These are phyloP conservation scores for Drosophila tropicalis DNA, from an alignment of 1,140 invertebrate genomes.

Conservation along the genomic window DNA sequence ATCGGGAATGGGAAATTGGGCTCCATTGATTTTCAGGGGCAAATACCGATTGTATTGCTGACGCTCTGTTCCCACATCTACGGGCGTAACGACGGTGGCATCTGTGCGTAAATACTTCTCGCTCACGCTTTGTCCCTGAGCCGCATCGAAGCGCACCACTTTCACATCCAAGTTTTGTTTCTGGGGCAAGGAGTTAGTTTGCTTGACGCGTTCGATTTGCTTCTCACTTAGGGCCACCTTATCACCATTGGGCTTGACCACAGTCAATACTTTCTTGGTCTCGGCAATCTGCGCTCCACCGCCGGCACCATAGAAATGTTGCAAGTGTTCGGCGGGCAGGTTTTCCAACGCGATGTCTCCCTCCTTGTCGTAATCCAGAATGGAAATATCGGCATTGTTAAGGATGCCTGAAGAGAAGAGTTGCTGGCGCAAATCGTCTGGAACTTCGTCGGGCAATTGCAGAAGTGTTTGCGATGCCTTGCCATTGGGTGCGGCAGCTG, in stretches of 20 bases:
- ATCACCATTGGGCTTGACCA: constrained; percentile 86
- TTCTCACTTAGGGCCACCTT: constrained; percentile 84
- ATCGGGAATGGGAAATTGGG: constrained; percentile 92
- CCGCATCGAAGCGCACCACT: constrained; percentile 91
- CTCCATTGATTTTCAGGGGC: constrained; percentile 91
- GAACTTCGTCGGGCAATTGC: constrained; percentile 92
- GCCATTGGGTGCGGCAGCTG: constrained; percentile 64
- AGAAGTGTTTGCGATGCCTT: constrained; percentile 84
- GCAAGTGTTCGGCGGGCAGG: constrained; percentile 92
- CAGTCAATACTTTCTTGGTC: constrained; percentile 87
- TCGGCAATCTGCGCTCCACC: constrained; percentile 88
- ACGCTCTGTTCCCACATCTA: constrained; percentile 87
- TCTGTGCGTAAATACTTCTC: constrained; percentile 89
- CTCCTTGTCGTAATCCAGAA: constrained; percentile 93
- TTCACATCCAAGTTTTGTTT: constrained; percentile 90
- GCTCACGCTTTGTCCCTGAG: constrained; percentile 89
- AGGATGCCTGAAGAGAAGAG: constrained; percentile 92
- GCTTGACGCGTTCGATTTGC: constrained; percentile 84
- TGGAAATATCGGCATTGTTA: constrained; percentile 93
- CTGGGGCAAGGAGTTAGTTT: constrained; percentile 76
- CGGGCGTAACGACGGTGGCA: constrained; percentile 89
- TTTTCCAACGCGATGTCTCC: constrained; percentile 93
- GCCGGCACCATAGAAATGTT: constrained; percentile 91
- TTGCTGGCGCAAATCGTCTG: constrained; percentile 92
- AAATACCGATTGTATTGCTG: constrained; percentile 92